Conservation (phyloP, 2,113 vertebrate genomes). For the Neolamprologus brichardi region DNA sequence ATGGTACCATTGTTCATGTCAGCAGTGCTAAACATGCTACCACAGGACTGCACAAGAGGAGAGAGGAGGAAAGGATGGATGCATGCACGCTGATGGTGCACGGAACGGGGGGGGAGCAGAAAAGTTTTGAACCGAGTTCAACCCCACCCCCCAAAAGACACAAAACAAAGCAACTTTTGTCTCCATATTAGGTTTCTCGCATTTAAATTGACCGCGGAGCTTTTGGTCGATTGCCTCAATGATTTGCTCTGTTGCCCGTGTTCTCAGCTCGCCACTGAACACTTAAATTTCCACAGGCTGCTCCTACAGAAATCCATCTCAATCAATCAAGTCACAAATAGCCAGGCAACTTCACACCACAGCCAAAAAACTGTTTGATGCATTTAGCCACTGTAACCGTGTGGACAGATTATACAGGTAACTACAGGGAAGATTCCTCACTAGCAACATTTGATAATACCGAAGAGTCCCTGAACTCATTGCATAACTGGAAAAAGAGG, state of each 20-base stretch:
- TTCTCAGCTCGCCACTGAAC: slow-evolving; percentile 29
- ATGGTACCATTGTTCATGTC: slow-evolving; percentile 58
- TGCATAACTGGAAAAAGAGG: background rate
- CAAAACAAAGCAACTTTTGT: background rate
- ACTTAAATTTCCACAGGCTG: slow-evolving; percentile 32
- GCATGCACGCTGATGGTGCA: background rate
- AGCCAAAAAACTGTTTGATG: background rate
- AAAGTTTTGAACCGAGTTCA: background rate
- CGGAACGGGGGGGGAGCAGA: too few species aligned
- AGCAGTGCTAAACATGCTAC: slow-evolving; percentile 35
- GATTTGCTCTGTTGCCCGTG: slow-evolving; percentile 48
- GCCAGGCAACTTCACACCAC: slow-evolving; percentile 9
- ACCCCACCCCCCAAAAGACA: background rate
- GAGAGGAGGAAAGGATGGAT: background rate
- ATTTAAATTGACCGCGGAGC: slow-evolving; percentile 39
- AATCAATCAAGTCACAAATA: slow-evolving; percentile 54
- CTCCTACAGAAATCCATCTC: slow-evolving; percentile 40
- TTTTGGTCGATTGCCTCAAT: slow-evolving; percentile 44
- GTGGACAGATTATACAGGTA: background rate
- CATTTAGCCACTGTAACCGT: background rate
- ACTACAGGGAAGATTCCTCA: background rate
- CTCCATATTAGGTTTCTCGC: slow-evolving; percentile 14
- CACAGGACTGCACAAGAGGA: background rate
- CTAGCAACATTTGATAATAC: background rate
- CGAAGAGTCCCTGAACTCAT: background rate